Conservation (phyloP, 2,113 vertebrate species). For the Cromileptes altivelis region DNA sequence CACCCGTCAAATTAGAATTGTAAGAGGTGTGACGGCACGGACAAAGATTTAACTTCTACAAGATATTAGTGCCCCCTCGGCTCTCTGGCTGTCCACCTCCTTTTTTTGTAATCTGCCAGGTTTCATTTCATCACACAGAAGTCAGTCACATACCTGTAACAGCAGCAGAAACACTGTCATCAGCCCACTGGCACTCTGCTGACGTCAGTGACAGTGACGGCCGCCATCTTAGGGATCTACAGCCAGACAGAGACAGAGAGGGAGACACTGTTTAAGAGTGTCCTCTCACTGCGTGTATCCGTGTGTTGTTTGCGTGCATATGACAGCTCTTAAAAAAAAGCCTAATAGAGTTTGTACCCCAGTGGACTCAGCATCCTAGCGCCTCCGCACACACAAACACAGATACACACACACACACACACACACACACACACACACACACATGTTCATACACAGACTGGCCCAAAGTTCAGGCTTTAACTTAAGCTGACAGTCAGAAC, state of each 20-base stretch:
- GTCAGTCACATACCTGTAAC: slow-evolving; percentile 54
- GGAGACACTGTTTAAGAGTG: slow-evolving; percentile 37
- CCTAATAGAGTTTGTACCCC: slow-evolving; percentile 45
- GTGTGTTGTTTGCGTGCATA: slow-evolving; percentile 31
- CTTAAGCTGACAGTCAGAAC: slow-evolving; percentile 39
- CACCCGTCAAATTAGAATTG: slow-evolving; percentile 47
- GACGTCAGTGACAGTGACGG: slow-evolving; percentile 55
- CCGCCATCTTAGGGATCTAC: slow-evolving; percentile 54
- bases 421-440: slow-evolving; percentile 29
- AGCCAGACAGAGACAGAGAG: slow-evolving; percentile 25
- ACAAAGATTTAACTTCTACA: slow-evolving; percentile 56
- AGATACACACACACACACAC: neutral
- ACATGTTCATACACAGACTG: slow-evolving; percentile 7
- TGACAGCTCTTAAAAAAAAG: slow-evolving; percentile 47
- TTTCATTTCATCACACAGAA: slow-evolving; percentile 56
- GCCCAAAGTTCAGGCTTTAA: slow-evolving; percentile 49
- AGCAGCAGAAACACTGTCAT: slow-evolving; percentile 53
- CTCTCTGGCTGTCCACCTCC: slow-evolving; percentile 30
- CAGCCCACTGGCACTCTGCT: slow-evolving; percentile 46
- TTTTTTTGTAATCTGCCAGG: slow-evolving; percentile 43
- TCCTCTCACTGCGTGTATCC: slow-evolving; percentile 10
- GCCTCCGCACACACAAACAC: slow-evolving; percentile 1
- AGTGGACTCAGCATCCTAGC: slow-evolving; percentile 38
- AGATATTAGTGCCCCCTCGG: slow-evolving; percentile 44
- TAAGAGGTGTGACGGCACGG: slow-evolving; percentile 36